phyloP scores from a whole-genome alignment of 2,888 invertebrate genomes.

The Chrysolina oricalcia region DNA sequence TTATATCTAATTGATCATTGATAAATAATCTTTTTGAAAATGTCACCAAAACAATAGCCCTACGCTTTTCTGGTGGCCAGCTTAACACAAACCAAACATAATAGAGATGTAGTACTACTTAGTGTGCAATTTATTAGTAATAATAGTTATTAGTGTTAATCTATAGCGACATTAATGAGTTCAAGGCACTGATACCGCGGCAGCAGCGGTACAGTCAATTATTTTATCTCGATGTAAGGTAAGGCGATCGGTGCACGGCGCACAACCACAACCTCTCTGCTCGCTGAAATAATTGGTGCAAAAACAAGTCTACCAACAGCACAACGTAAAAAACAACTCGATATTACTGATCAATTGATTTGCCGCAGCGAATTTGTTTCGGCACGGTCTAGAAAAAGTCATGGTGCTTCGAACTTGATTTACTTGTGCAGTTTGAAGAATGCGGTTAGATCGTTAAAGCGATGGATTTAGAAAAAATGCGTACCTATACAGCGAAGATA shows the following conservation, averaged over 20 bases:
- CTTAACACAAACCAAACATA: constrained; percentile 50
- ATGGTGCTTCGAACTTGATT: constrained; percentile 13
- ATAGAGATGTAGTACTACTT: constrained; percentile 56
- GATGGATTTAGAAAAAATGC: not conserved
- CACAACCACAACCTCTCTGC: not conserved
- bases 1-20: too few relatives aligned
- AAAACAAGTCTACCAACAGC: constrained; percentile 55
- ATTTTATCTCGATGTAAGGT: constrained; percentile 37
- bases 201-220: constrained; percentile 54
- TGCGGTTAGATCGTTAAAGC: not conserved
- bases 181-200: constrained; percentile 58
- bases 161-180: constrained; percentile 62
- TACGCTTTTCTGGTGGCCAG: not conserved
- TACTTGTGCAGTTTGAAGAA: constrained; percentile 5
- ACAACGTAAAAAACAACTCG: constrained; percentile 38
- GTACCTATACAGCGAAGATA: not conserved
- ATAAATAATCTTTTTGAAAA: not conserved
- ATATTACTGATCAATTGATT: constrained; percentile 47
- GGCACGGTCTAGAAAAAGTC: constrained; percentile 29
- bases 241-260: constrained; percentile 4
- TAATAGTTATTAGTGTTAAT: constrained; percentile 62
- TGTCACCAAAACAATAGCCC: not conserved
- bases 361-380: constrained; percentile 37
- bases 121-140: constrained; percentile 60
- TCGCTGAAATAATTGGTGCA: constrained; percentile 47